Evolutionary conservation across 2,113 vertebrate genomes (phyloP).

Genomic region (Cavia porcellus): DNA sequence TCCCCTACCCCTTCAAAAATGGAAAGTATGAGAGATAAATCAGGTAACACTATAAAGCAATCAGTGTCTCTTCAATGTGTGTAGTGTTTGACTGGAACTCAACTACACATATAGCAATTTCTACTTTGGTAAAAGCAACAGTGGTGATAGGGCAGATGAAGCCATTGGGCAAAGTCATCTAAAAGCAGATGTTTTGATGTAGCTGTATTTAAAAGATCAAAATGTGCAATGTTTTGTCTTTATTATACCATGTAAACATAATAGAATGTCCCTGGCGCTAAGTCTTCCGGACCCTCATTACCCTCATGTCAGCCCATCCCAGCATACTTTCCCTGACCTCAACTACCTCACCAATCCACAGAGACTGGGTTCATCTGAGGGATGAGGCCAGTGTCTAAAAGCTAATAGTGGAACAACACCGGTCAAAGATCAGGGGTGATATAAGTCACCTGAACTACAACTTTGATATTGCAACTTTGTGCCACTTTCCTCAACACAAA

Average conservation of each 20-base stretch:
- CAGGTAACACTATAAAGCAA: neutral
- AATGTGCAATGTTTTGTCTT: neutral
- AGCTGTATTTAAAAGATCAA: neutral
- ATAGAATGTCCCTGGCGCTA: neutral
- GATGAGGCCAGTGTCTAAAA: neutral
- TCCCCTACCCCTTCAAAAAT: neutral
- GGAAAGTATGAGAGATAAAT: neutral
- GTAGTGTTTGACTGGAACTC: neutral
- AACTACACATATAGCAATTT: neutral
- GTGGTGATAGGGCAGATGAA: fast-evolving
- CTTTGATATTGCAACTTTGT: neutral
- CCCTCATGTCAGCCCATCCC: neutral
- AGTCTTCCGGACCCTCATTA: neutral
- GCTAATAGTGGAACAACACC: fast-evolving
- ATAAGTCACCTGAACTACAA: neutral
- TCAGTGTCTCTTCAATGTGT: neutral
- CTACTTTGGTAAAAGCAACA: neutral
- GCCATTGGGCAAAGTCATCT: neutral
- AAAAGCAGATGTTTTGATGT: neutral
- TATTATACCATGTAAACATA: neutral
- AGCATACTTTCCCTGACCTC: neutral
- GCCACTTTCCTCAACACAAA: neutral
- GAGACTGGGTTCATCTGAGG: neutral
- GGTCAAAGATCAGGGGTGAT: neutral
- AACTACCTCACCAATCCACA: fast-evolving